A percentile compares a stretch with the other conserved stretches of the same genome.
Evolutionary conservation across 2,797 vertebrate genomes (phyloP).

Genomic region (Nothura maculosa): DNA sequence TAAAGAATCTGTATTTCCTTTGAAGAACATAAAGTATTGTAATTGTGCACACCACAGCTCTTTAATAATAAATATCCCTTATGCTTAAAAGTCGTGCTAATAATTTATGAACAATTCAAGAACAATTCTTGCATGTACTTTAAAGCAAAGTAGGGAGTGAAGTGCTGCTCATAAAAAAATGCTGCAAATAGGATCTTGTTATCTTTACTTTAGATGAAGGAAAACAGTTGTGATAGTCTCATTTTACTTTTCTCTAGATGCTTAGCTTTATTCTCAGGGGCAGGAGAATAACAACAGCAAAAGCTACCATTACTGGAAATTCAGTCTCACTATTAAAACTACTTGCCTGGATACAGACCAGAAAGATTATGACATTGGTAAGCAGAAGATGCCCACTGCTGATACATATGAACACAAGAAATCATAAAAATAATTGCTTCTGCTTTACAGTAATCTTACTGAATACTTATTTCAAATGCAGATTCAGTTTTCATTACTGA

Average conservation of each 20-base stretch:
- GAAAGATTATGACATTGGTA: neutral
- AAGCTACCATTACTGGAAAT: neutral
- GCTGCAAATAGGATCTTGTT: neutral
- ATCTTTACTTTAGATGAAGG: neutral
- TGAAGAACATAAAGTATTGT: neutral
- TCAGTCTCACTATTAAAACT: neutral
- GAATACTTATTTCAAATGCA: neutral
- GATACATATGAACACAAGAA: neutral
- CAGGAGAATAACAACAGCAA: neutral
- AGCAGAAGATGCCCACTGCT: neutral
- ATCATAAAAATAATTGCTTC: neutral
- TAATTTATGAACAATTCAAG: neutral
- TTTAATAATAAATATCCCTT: neutral
- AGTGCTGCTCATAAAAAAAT: neutral
- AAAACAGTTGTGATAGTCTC: neutral
- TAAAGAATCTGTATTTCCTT: neutral
- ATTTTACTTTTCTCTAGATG: neutral
- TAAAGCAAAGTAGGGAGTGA: neutral
- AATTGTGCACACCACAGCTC: neutral
- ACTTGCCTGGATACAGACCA: neutral
- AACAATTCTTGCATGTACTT: neutral
- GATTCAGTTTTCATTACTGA: accelerated
- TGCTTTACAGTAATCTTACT: neutral
- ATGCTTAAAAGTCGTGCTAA: neutral
- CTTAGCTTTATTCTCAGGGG: neutral